These are phyloP conservation scores for Macrocentrus cingulum DNA, from an alignment of 1,140 invertebrate genomes.

Conservation along the genomic window DNA sequence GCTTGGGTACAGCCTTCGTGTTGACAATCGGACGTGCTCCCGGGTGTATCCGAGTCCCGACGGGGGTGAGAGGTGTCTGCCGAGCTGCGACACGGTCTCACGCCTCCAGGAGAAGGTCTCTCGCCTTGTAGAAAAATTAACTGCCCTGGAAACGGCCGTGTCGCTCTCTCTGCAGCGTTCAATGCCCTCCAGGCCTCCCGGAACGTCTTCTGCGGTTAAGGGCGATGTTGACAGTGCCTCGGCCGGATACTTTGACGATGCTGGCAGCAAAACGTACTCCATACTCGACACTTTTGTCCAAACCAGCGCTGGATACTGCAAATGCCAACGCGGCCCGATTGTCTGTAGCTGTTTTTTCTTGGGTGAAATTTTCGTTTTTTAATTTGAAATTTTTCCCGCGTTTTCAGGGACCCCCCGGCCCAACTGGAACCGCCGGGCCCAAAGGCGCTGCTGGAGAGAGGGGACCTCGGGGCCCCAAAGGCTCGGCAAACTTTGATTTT, in stretches of 20 bases:
- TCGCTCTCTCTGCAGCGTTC: constrained; percentile 61
- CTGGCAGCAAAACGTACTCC: constrained; percentile 46
- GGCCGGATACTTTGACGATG: neutral
- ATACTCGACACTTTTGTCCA: constrained; percentile 62
- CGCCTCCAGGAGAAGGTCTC: constrained; percentile 9
- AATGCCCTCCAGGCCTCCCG: too few species aligned
- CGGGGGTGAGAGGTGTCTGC: constrained; percentile 27
- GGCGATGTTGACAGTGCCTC: constrained; percentile 22
- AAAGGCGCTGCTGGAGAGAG: constrained; percentile 64
- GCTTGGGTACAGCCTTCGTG: constrained; percentile 56
- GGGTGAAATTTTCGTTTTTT: too few species aligned
- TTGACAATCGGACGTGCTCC: constrained; percentile 67
- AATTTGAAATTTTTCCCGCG: constrained; percentile 3
- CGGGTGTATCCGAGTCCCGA: too few species aligned
- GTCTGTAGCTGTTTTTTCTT: constrained; percentile 47
- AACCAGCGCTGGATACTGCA: constrained; percentile 57
- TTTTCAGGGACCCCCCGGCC: constrained; percentile 63
- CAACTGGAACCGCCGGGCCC: constrained; percentile 60
- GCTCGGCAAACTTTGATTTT: constrained; percentile 64
- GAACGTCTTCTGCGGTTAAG: too few species aligned
- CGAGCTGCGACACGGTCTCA: constrained; percentile 63
- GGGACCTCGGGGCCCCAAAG: constrained; percentile 62
- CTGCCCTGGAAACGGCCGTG: constrained; percentile 62
- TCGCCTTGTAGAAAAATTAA: constrained; percentile 61
- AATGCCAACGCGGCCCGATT: constrained; percentile 63